Conservation (phyloP, 2,797 vertebrate species). For the Coregonus sp. region DNA sequence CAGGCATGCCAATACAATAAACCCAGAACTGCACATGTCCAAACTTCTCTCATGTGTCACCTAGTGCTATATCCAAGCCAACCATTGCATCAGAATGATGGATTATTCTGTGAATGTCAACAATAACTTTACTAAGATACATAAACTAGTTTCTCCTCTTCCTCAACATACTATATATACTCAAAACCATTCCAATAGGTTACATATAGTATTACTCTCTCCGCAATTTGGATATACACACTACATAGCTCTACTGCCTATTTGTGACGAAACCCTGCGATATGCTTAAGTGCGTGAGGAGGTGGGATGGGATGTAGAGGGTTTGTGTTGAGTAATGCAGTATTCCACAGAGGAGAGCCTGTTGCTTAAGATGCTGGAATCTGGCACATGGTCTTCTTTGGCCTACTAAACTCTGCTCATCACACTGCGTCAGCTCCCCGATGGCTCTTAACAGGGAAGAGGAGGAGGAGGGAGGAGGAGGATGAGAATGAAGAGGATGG, state of each 20-base stretch:
- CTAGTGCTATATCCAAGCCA: neutral
- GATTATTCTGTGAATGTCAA: neutral
- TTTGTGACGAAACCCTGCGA: neutral
- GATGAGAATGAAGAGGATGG: slow-evolving; percentile 37
- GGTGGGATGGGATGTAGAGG: neutral
- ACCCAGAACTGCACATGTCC: neutral
- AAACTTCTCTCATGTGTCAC: neutral
- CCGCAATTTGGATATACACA: too few species aligned
- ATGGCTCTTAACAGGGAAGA: slow-evolving; percentile 1
- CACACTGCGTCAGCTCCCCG: slow-evolving; percentile 66
- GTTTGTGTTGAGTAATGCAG: slow-evolving; percentile 45
- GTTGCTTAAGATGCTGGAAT: slow-evolving; percentile 67
- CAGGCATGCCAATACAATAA: neutral
- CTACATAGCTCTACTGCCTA: neutral
- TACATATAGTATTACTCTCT: too few species aligned
- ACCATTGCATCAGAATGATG: neutral
- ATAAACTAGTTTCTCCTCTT: too few species aligned
- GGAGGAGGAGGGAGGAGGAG: neutral
- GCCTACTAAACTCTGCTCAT: slow-evolving; percentile 74
- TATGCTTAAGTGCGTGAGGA: neutral
- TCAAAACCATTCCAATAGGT: too few species aligned
- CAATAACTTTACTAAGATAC: too few species aligned
- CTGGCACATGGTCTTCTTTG: slow-evolving; percentile 65
- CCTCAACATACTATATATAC: too few species aligned
- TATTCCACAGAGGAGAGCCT: slow-evolving; percentile 59